phyloP scores from a whole-genome alignment of 2,113 vertebrate genomes.

The Willisornis vidua region DNA sequence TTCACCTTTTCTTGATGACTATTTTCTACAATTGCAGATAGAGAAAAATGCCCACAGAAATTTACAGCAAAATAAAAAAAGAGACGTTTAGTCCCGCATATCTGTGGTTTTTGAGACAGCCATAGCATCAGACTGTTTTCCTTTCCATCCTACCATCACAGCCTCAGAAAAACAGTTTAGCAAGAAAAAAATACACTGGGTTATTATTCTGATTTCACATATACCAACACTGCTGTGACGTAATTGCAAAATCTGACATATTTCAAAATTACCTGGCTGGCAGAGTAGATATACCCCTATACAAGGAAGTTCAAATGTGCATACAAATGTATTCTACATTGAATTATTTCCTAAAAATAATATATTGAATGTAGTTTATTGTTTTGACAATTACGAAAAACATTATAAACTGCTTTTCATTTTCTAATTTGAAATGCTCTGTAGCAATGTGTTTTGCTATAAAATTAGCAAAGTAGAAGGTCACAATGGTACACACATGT shows the following conservation, averaged over 20 bases:
- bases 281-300: background rate
- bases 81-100: background rate
- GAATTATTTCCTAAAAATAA: background rate
- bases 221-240: background rate
- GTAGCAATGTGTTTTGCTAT: background rate
- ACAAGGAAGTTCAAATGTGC: background rate
- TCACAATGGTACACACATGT: background rate
- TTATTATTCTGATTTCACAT: background rate
- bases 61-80: background rate
- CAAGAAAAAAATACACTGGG: background rate
- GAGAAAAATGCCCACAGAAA: background rate
- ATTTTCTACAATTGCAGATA: background rate
- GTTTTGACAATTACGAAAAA: background rate
- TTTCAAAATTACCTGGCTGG: background rate
- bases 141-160: background rate
- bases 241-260: background rate
- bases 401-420: background rate
- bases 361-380: background rate
- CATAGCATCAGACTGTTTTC: background rate
- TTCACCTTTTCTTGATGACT: background rate
- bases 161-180: fast-evolving
- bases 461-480: background rate
- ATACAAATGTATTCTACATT: background rate
- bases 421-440: background rate
- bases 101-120: background rate